These are phyloP conservation scores for Tenebrio molitor DNA, from an alignment of 1,140 invertebrate genomes.

Conservation along the genomic window DNA sequence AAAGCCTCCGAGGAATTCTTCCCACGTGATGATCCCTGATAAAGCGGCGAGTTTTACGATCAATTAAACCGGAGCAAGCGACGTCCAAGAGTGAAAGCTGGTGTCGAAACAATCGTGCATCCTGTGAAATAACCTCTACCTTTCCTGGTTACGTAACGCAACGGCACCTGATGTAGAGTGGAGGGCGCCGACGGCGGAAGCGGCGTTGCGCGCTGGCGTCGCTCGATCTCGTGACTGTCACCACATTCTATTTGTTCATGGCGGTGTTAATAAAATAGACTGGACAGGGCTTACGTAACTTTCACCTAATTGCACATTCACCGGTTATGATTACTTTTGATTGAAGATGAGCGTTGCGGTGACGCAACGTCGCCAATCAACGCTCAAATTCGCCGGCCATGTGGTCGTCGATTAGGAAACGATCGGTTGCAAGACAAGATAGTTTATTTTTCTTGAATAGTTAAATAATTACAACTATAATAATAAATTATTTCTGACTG, in stretches of 20 bases:
- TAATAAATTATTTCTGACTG: no score
- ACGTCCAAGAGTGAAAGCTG: slow-evolving; percentile 28
- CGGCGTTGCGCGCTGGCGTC: neutral
- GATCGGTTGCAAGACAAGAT: no score
- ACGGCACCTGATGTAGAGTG: neutral
- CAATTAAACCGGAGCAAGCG: slow-evolving; percentile 35
- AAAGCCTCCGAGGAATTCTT: neutral
- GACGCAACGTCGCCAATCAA: slow-evolving; percentile 24
- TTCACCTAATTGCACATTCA: slow-evolving; percentile 34
- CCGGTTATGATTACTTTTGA: slow-evolving; percentile 16
- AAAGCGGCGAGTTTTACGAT: neutral
- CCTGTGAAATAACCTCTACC: slow-evolving; percentile 17
- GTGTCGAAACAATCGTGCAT: slow-evolving; percentile 30
- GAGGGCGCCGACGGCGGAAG: neutral
- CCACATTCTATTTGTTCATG: slow-evolving; percentile 23
- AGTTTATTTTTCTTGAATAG: no score
- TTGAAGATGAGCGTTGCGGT: slow-evolving; percentile 13
- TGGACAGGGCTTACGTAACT: slow-evolving; percentile 5
- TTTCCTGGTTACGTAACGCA: slow-evolving; percentile 1
- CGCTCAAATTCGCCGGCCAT: neutral
- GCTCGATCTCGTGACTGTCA: no score
- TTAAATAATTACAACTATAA: no score
- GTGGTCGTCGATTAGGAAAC: neutral
- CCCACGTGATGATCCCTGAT: slow-evolving; percentile 22
- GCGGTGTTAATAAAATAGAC: slow-evolving; percentile 6